Evolutionary conservation across 2,113 vertebrate genomes (phyloP).

Genomic region (Caranx ignobilis): DNA sequence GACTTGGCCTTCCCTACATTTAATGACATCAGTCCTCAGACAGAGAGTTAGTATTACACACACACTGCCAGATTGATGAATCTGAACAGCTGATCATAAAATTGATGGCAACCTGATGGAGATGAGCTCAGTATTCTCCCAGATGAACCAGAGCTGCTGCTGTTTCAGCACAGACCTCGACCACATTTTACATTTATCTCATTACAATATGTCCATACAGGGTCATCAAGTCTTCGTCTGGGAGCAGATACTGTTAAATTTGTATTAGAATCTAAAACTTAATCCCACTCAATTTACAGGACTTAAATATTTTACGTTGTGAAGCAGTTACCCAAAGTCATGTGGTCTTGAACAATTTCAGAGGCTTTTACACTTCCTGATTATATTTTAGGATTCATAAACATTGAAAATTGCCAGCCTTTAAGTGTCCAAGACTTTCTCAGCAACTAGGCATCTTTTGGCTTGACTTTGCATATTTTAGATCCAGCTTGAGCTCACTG

Average conservation of each 20-base stretch:
- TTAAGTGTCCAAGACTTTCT: too few species aligned
- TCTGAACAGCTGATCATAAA: slow-evolving; percentile 70
- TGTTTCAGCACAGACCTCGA: slow-evolving; percentile 16
- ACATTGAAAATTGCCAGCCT: too few species aligned
- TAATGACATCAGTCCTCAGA: slow-evolving; percentile 47
- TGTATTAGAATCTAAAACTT: too few species aligned
- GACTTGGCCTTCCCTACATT: slow-evolving; percentile 32
- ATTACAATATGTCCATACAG: background rate
- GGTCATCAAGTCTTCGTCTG: too few species aligned
- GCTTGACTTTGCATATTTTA: background rate
- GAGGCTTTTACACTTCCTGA: background rate
- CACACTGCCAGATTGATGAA: slow-evolving; percentile 54
- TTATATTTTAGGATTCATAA: background rate
- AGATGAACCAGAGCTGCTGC: slow-evolving; percentile 33
- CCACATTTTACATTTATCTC: slow-evolving; percentile 13
- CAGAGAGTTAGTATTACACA: slow-evolving; percentile 47
- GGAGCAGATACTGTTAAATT: too few species aligned
- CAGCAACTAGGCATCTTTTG: background rate
- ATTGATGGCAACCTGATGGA: slow-evolving; percentile 44
- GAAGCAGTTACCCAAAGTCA: background rate
- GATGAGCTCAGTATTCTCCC: slow-evolving; percentile 52
- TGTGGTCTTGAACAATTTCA: background rate
- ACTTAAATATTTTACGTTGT: background rate
- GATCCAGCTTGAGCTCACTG: background rate
- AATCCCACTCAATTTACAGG: background rate